Evolutionary conservation across 37 sponge, comb jelly and placozoan species (phyloP).

Genomic region (Chondrosia reniformis): DNA sequence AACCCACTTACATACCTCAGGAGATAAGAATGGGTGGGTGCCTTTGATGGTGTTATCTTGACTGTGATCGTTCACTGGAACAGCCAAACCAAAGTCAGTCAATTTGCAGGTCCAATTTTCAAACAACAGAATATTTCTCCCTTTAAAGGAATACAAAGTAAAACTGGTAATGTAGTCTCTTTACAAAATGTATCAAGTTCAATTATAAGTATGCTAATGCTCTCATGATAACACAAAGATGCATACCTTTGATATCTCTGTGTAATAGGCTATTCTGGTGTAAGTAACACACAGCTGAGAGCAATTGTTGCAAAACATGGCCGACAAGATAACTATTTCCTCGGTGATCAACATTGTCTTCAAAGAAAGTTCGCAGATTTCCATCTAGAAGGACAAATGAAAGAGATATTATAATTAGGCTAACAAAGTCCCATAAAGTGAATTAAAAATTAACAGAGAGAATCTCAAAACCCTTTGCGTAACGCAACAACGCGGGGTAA

Average conservation of each 20-base stretch:
- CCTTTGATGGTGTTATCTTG: not conserved
- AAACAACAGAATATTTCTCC: constrained; percentile 4
- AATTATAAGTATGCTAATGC: too few relatives aligned
- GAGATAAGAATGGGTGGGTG: not conserved
- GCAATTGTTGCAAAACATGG: not conserved
- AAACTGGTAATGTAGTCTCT: too few relatives aligned
- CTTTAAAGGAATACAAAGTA: too few relatives aligned
- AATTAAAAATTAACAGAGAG: too few relatives aligned
- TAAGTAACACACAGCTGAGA: not conserved
- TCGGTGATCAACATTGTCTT: not conserved
- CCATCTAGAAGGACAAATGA: too few relatives aligned
- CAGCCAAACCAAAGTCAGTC: constrained; percentile 24
- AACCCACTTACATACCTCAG: constrained; percentile 10
- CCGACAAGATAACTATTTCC: not conserved
- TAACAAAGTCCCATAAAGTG: too few relatives aligned
- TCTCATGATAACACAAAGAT: not conserved
- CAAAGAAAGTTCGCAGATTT: too few relatives aligned
- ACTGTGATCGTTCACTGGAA: not conserved
- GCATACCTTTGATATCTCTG: constrained; percentile 21
- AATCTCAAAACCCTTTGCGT: too few relatives aligned
- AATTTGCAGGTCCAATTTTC: constrained; percentile 1
- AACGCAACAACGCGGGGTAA: too few relatives aligned
- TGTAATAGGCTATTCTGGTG: constrained; percentile 14
- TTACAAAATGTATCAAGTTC: too few relatives aligned
- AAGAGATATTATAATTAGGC: too few relatives aligned